A percentile compares a stretch with the other conserved stretches of the same genome.
phyloP scores from a whole-genome alignment of 2,113 vertebrate genomes.

The Gnathonemus echidnorhynchus region DNA sequence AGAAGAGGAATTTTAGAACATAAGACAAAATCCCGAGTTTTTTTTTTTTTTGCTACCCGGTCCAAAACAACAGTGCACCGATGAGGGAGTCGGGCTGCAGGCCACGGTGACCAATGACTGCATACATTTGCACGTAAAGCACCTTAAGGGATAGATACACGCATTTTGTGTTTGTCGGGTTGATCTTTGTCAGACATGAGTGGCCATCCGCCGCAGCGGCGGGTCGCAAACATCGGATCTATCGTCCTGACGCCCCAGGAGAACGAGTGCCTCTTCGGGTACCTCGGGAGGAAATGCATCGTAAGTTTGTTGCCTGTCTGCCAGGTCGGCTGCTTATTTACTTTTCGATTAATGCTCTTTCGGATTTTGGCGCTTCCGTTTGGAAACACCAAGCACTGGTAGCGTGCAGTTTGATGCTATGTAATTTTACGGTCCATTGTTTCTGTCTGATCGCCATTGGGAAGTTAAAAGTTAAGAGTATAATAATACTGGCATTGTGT shows the following conservation, averaged over 20 bases:
- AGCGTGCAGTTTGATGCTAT: not conserved
- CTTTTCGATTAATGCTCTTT: not conserved
- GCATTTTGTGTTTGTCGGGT: conserved; percentile 17
- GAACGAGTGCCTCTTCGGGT: conserved; percentile 85
- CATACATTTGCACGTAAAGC: conserved; percentile 48
- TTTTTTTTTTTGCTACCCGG: not conserved
- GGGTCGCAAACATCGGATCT: conserved; percentile 74
- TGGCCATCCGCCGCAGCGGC: conserved; percentile 68
- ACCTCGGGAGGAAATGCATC: conserved; percentile 93
- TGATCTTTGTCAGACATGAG: conserved; percentile 62
- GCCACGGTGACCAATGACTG: conserved; percentile 56
- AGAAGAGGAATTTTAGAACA: conserved; percentile 15
- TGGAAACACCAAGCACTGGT: not conserved
- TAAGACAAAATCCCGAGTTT: conserved; percentile 1
- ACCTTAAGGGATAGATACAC: conserved; percentile 33
- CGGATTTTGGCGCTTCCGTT: not conserved
- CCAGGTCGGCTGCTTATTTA: not conserved
- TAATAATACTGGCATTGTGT: not conserved
- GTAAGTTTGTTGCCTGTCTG: conserved; percentile 63
- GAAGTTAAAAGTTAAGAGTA: not conserved
- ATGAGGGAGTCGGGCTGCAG: conserved; percentile 57
- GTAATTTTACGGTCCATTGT: not conserved
- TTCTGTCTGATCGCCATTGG: not conserved
- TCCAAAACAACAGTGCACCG: conserved; percentile 36
- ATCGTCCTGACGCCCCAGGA: conserved; percentile 87